A percentile compares a stretch with the other conserved stretches of the same genome.
These are phyloP conservation scores for Eupithecia subumbrata DNA, from an alignment of 2,888 invertebrate genomes.

Conservation along the genomic window DNA sequence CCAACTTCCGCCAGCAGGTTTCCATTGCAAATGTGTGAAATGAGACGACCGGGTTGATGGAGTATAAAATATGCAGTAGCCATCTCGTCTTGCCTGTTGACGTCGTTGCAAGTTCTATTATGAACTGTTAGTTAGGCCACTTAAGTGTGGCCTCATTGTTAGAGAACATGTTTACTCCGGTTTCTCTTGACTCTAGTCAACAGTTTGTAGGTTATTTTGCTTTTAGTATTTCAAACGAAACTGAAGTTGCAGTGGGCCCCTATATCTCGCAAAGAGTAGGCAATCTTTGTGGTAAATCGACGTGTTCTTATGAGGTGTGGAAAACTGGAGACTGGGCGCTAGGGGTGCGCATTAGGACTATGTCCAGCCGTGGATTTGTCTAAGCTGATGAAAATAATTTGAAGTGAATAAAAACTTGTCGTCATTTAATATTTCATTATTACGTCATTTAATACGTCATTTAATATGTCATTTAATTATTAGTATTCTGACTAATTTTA, in stretches of 20 bases:
- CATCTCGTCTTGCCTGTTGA: conserved; percentile 5
- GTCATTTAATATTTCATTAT: neutral
- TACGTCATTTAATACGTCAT: too few species aligned
- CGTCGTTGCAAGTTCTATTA: neutral
- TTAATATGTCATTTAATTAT: too few species aligned
- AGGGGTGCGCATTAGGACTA: too few species aligned
- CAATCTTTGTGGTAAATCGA: neutral
- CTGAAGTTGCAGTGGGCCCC: neutral
- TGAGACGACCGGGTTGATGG: neutral
- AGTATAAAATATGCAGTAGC: neutral
- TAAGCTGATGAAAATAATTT: neutral
- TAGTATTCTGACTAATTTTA: too few species aligned
- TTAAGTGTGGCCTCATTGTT: neutral
- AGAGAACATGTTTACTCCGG: neutral
- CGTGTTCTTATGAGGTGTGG: neutral
- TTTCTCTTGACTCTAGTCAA: neutral
- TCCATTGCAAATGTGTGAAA: neutral
- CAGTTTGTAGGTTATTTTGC: neutral
- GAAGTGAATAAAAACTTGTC: neutral
- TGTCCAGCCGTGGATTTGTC: neutral
- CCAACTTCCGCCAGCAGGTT: neutral
- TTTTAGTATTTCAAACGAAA: neutral
- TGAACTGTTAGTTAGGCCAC: neutral
- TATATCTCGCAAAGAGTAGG: neutral
- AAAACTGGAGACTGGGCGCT: neutral